Evolutionary conservation across 2,113 vertebrate genomes (phyloP).

Genomic region (Lethenteron reissneri): DNA sequence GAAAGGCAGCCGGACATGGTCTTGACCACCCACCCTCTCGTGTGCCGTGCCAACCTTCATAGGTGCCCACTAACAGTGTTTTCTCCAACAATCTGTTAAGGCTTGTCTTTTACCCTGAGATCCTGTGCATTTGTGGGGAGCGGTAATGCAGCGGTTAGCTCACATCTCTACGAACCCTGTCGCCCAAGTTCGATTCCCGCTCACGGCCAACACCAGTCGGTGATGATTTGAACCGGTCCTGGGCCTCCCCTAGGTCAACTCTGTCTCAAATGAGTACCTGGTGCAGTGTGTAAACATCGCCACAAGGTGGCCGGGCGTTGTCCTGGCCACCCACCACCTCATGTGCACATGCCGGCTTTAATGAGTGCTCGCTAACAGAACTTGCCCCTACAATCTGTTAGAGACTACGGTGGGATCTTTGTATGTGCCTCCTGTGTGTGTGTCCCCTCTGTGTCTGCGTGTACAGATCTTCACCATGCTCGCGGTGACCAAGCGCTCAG

Average conservation of each 20-base stretch:
- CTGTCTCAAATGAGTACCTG: neutral
- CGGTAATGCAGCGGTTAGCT: too few species aligned
- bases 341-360: neutral
- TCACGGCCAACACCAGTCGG: neutral
- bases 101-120: too few species aligned
- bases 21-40: too few species aligned
- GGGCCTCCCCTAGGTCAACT: too few species aligned
- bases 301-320: neutral
- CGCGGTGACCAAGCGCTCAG: conserved; percentile 59
- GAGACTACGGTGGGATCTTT: neutral
- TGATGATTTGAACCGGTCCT: neutral
- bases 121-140: too few species aligned
- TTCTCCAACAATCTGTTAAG: too few species aligned
- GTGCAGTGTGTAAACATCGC: neutral
- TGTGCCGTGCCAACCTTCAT: too few species aligned
- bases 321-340: neutral
- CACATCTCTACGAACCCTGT: too few species aligned
- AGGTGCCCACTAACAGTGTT: too few species aligned
- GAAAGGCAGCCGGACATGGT: too few species aligned
- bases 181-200: too few species aligned
- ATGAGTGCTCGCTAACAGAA: neutral
- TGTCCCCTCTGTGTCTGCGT: neutral
- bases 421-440: neutral
- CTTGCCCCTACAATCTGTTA: neutral
- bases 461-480: conserved; percentile 60